These are phyloP conservation scores for Chlorops oryzae DNA, from an alignment of 1,140 invertebrate genomes.

Conservation along the genomic window DNA sequence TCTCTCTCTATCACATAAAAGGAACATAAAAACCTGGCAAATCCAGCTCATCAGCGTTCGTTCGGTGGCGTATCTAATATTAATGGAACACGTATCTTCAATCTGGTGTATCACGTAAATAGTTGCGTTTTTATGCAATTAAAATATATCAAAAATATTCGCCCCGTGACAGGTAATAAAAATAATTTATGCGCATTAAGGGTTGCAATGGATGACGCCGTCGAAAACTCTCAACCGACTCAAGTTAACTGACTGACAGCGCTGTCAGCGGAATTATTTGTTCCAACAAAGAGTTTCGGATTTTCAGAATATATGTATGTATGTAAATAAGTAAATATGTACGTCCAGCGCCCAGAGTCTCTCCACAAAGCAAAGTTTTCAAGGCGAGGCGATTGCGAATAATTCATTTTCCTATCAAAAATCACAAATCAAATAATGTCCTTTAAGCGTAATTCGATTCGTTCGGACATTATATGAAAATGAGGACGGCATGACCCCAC, in stretches of 20 bases:
- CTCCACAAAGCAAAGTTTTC: conserved; percentile 8
- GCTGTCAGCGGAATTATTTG: too few species aligned
- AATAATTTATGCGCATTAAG: conserved; percentile 45
- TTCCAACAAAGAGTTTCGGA: too few species aligned
- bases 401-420: conserved; percentile 44
- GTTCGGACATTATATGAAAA: neutral
- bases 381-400: conserved; percentile 12
- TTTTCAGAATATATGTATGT: neutral
- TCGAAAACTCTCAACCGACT: too few species aligned
- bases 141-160: conserved; percentile 32
- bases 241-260: too few species aligned
- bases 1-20: too few species aligned
- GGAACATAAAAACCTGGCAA: too few species aligned
- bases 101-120: too few species aligned
- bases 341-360: neutral
- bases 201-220: conserved; percentile 31
- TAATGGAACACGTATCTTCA: too few species aligned
- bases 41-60: too few species aligned
- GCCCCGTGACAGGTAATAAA: conserved; percentile 46
- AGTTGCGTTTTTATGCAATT: conserved; percentile 41
- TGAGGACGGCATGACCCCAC: too few species aligned
- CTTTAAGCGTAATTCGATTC: conserved; percentile 27
- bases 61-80: too few species aligned
- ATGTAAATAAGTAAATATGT: neutral
- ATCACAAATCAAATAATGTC: conserved; percentile 46